These are phyloP conservation scores for Astropecten irregularis DNA, from an alignment of 53 echinoderm and acorn worm genomes.

Conservation along the genomic window DNA sequence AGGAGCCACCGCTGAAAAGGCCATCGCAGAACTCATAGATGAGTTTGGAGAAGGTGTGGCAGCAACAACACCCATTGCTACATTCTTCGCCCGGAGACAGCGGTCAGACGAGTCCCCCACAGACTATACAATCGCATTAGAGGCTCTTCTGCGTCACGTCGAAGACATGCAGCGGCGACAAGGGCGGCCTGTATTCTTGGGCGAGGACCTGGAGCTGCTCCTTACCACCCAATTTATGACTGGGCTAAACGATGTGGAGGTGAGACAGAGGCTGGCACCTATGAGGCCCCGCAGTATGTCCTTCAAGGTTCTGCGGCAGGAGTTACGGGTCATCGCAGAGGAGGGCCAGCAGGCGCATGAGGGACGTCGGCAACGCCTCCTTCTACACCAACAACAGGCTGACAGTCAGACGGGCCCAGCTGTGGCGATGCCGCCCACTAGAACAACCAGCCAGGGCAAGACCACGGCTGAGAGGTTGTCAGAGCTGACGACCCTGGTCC, in stretches of 20 bases:
- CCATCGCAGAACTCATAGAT: slow-evolving; percentile 21
- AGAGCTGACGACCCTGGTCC: not conserved
- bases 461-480: not conserved
- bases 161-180: slow-evolving; percentile 6
- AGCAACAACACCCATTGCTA: slow-evolving; percentile 7
- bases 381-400: not conserved
- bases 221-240: slow-evolving; percentile 30
- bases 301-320: slow-evolving; percentile 15
- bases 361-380: not conserved
- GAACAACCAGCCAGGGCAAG: not conserved
- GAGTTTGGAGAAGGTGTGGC: slow-evolving; percentile 5
- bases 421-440: not conserved
- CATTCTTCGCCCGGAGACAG: slow-evolving; percentile 19
- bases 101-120: not conserved
- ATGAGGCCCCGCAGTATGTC: slow-evolving; percentile 24
- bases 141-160: slow-evolving; percentile 25
- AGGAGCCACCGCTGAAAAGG: not conserved
- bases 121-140: slow-evolving; percentile 31
- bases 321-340: not conserved
- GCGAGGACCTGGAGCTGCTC: not conserved
- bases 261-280: slow-evolving; percentile 24
- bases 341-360: not conserved
- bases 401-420: not conserved
- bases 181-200: not conserved
- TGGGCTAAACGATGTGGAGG: not conserved